These are phyloP conservation scores for Bactericera cockerelli DNA, from an alignment of 1,140 invertebrate genomes.

Conservation along the genomic window DNA sequence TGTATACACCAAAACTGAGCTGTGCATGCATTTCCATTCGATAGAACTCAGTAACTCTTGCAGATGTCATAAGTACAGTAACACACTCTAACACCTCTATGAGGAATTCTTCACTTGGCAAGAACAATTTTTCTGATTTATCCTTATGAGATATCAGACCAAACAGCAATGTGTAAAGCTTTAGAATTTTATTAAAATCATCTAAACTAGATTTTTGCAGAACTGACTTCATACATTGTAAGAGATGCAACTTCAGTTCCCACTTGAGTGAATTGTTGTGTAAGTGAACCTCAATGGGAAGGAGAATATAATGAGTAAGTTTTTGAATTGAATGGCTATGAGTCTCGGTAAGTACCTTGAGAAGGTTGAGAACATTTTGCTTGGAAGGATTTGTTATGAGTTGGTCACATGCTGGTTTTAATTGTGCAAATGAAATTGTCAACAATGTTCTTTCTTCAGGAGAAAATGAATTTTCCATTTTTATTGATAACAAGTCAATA, in stretches of 20 bases:
- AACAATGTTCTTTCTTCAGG: background rate
- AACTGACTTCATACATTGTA: slow-evolving; percentile 1
- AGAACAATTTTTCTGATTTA: background rate
- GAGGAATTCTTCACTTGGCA: slow-evolving; percentile 1
- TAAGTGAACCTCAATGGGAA: slow-evolving; percentile 13
- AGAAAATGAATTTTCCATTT: background rate
- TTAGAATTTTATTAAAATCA: background rate
- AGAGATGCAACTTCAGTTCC: background rate
- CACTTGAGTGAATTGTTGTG: background rate
- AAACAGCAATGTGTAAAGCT: background rate
- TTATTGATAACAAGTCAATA: no score
- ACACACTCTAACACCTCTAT: slow-evolving; percentile 4
- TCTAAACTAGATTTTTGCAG: background rate
- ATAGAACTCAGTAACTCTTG: background rate
- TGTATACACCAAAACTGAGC: background rate
- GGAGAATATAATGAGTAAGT: slow-evolving; percentile 8
- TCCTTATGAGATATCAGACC: background rate
- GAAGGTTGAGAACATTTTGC: background rate
- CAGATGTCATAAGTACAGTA: background rate
- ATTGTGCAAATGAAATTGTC: background rate
- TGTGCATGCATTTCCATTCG: background rate
- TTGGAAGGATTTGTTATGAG: slow-evolving; percentile 12
- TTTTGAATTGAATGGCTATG: background rate
- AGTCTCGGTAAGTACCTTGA: background rate
- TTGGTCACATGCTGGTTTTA: slow-evolving; percentile 15